These are phyloP conservation scores for Trichomalopsis sarcophagae DNA, from an alignment of 1,140 invertebrate genomes.

Conservation along the genomic window DNA sequence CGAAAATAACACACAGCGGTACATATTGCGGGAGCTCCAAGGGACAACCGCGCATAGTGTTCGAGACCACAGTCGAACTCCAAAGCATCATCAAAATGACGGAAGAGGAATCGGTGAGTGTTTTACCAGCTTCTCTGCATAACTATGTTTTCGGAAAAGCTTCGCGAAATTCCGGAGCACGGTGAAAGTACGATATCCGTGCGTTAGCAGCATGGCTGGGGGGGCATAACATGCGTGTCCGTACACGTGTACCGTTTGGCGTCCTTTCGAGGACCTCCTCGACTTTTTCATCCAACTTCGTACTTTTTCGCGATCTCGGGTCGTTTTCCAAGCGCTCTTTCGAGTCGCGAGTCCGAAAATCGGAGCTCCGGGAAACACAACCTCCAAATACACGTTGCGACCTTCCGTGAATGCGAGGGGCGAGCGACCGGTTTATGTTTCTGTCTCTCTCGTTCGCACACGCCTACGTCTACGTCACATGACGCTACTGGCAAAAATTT, in stretches of 20 bases:
- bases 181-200: neutral
- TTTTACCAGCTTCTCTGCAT: neutral
- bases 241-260: neutral
- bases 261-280: neutral
- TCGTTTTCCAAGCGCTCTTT: neutral
- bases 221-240: neutral
- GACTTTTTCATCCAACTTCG: neutral
- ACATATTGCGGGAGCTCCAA: neutral
- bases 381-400: conserved; percentile 35
- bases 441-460: conserved; percentile 17
- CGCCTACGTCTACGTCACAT: conserved; percentile 41
- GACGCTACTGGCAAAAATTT: neutral
- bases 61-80: neutral
- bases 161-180: neutral
- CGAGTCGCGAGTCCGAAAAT: neutral
- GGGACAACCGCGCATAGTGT: neutral
- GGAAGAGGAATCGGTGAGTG: conserved; percentile 56
- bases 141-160: neutral
- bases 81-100: conserved; percentile 50
- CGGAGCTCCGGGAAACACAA: conserved; percentile 20
- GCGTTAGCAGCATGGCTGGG: neutral
- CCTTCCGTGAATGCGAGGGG: neutral
- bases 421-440: conserved; percentile 24
- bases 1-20: conserved; percentile 21
- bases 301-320: too few species aligned